These are phyloP conservation scores for Hylyphantes graminicola DNA, from an alignment of 1,140 invertebrate genomes.

Conservation along the genomic window DNA sequence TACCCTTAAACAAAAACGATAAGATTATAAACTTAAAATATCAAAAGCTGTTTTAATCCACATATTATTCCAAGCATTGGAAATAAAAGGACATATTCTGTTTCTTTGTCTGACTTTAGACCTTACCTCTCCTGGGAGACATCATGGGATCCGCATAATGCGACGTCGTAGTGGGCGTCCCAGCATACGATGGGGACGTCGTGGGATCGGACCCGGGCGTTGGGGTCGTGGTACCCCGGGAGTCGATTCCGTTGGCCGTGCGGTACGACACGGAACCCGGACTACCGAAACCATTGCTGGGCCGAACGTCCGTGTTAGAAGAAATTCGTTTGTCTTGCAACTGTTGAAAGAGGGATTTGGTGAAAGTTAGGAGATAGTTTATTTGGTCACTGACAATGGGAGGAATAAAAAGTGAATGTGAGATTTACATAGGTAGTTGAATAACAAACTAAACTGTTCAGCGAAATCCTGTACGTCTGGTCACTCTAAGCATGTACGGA, in stretches of 20 bases:
- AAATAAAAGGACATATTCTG: not conserved
- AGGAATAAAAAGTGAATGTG: no score
- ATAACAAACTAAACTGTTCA: no score
- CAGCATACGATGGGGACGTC: conserved; percentile 47
- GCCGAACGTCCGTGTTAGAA: conserved; percentile 9
- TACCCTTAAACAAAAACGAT: no score
- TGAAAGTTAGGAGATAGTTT: no score
- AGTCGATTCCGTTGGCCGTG: conserved; percentile 49
- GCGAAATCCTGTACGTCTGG: no score
- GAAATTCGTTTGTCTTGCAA: conserved; percentile 32
- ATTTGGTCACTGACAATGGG: no score
- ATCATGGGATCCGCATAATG: conserved; percentile 15
- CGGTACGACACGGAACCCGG: conserved; percentile 40
- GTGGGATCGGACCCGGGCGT: conserved; percentile 51
- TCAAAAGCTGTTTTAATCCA: no score
- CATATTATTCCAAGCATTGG: not conserved
- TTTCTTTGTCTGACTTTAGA: not conserved
- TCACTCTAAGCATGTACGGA: no score
- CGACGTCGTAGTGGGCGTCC: conserved; percentile 46
- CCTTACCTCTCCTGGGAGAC: conserved; percentile 34
- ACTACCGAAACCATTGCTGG: conserved; percentile 49
- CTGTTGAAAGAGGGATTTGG: not conserved
- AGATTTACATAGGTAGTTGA: no score
- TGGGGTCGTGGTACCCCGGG: conserved; percentile 36
- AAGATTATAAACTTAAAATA: no score